Base-by-base conservation (phyloP, 2,113 vertebrate species). In the Hyaena hyaena region DNA sequence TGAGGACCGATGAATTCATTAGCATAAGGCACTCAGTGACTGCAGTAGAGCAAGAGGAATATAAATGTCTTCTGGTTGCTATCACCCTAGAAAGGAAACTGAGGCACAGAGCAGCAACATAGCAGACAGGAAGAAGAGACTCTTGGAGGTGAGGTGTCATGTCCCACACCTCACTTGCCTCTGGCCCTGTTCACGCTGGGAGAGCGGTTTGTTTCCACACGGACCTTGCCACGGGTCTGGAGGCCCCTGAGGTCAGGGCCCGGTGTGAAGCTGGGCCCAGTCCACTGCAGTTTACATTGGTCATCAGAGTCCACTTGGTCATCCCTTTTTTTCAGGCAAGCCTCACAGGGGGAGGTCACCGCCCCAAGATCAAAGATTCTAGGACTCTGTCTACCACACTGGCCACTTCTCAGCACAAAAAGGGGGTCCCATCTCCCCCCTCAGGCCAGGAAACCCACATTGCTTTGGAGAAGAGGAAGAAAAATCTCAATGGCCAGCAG, bases 401-500 rank as follows among this genome's bases (percentile, higher is more conserved):
- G 33, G 55, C 2, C 65, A 53, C 24, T 84, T 96, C 63, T 88
- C 39, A 55, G 55, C 39, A 76, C 65, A 15, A 53, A 89, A 23
- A 82, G 7, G 9, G 24, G 66, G 53, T 10, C 50, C 68, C 28
- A 19, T 21, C 33, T 53, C 39, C n/a, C 17, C 17, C 6, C 48
- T 71, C 3, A 63, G 45, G 31, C 23, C 10, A 14, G 80, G 68
- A 84, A 66, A 95, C 19, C 81, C 69, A 31, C 53, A 63, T 53
- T 10, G 5, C 53, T 68, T 73, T 10, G 50, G 48, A 66, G 43
- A 80, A 45, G 15, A 71, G 76, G 66, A 50, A 86, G 61, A 66
- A 58, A 82, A 74, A 35, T 31, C 50, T 63, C 16, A 58, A 61
- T 39, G 65, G 48, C 89, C 96, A 88, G 91, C 85, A 95, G 91